Percentiles rank a stretch among this genome's conserved stretches.
These are phyloP conservation scores for Tiphia femorata DNA, from an alignment of 2,888 invertebrate genomes.

Conservation along the genomic window DNA sequence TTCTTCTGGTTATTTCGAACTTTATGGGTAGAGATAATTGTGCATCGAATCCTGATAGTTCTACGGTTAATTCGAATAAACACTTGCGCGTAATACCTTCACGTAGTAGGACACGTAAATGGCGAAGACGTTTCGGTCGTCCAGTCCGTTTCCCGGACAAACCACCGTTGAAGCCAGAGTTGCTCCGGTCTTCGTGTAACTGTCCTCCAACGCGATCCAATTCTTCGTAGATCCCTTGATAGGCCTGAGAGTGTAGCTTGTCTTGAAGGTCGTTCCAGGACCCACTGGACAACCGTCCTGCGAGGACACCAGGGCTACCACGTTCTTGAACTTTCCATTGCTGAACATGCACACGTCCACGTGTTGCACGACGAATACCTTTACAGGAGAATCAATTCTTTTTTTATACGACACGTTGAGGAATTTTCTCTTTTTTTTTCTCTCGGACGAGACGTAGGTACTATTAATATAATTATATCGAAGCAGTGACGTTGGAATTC, in stretches of 20 bases:
- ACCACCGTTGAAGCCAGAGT: slow-evolving; percentile 74
- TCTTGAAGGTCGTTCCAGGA: slow-evolving; percentile 76
- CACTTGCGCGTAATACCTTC: slow-evolving; percentile 73
- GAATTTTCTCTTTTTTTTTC: no score
- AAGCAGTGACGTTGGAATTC: no score
- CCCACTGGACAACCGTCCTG: slow-evolving; percentile 77
- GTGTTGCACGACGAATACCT: slow-evolving; percentile 89
- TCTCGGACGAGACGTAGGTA: no score
- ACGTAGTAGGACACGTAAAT: slow-evolving; percentile 94
- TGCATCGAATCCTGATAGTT: no score
- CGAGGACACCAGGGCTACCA: slow-evolving; percentile 80
- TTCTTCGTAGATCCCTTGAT: slow-evolving; percentile 85
- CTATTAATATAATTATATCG: no score
- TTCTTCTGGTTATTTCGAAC: no score
- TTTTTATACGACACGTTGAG: no score
- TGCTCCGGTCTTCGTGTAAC: slow-evolving; percentile 71
- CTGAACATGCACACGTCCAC: slow-evolving; percentile 96
- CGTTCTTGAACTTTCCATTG: slow-evolving; percentile 93
- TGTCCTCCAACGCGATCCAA: slow-evolving; percentile 92
- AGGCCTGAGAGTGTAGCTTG: slow-evolving; percentile 78
- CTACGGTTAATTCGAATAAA: no score
- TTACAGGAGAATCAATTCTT: no score
- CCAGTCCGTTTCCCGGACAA: slow-evolving; percentile 71
- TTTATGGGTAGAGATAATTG: no score
- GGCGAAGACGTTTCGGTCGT: slow-evolving; percentile 88